phyloP scores from a whole-genome alignment of 1,140 invertebrate species.

The Ectropis grisescens region DNA sequence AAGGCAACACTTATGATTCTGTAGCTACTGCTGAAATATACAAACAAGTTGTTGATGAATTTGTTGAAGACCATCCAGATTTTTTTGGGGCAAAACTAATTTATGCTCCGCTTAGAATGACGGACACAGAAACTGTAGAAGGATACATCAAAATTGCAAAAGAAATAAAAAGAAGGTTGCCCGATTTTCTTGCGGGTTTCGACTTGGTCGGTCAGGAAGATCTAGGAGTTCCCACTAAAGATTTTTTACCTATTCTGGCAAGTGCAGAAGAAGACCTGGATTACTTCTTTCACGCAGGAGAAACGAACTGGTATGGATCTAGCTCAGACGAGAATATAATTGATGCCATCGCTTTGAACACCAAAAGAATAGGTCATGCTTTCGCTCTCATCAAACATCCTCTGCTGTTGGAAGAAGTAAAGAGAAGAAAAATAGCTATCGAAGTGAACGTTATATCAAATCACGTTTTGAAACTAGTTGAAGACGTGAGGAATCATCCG shows the following conservation, averaged over 20 bases:
- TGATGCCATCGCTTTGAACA: slow-evolving; percentile 83
- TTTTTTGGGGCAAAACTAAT: slow-evolving; percentile 81
- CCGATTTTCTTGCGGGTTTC: slow-evolving; percentile 79
- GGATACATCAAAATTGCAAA: slow-evolving; percentile 66
- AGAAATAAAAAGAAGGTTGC: slow-evolving; percentile 52
- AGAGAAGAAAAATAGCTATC: slow-evolving; percentile 77
- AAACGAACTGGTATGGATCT: slow-evolving; percentile 82
- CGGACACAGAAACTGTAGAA: slow-evolving; percentile 34
- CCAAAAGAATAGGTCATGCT: slow-evolving; percentile 77
- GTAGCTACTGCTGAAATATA: slow-evolving; percentile 72
- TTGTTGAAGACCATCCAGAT: slow-evolving; percentile 73
- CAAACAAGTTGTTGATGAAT: slow-evolving; percentile 71
- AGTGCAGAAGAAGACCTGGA: slow-evolving; percentile 65
- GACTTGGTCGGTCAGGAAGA: slow-evolving; percentile 86
- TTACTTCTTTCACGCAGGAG: slow-evolving; percentile 86
- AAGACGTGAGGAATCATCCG: slow-evolving; percentile 87
- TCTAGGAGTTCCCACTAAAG: slow-evolving; percentile 71
- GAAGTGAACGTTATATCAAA: slow-evolving; percentile 89
- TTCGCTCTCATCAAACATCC: slow-evolving; percentile 84
- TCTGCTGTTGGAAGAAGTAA: slow-evolving; percentile 72
- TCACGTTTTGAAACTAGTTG: slow-evolving; percentile 81
- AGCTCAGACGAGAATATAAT: slow-evolving; percentile 79
- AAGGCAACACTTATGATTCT: slow-evolving; percentile 71
- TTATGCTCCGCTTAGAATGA: slow-evolving; percentile 73
- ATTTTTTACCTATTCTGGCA: slow-evolving; percentile 73